Conservation (phyloP, 1,140 invertebrate species). For the Drosophila orosa region DNA sequence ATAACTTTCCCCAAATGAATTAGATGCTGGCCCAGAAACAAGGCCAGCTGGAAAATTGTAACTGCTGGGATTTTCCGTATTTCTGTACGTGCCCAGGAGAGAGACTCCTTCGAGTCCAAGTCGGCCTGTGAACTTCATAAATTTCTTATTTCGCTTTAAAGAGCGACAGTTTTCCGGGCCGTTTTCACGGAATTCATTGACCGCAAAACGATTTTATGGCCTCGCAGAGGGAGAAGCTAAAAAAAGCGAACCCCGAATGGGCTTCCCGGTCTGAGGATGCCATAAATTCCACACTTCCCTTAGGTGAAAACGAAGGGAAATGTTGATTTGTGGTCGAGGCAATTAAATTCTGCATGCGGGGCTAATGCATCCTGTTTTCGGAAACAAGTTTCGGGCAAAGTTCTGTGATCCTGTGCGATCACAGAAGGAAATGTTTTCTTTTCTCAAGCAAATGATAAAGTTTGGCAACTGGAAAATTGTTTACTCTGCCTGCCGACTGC, state of each 20-base stretch:
- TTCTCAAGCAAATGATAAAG: conserved; percentile 49
- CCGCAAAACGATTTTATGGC: conserved; percentile 54
- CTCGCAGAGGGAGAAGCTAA: neutral
- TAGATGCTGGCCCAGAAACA: conserved; percentile 39
- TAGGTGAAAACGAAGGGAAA: conserved; percentile 2
- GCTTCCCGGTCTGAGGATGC: neutral
- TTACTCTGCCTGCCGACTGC: conserved; percentile 27
- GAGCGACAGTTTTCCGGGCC: conserved; percentile 33
- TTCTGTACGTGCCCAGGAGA: conserved; percentile 41
- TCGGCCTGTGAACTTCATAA: conserved; percentile 36
- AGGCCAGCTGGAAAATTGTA: conserved; percentile 48
- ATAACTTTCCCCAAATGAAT: conserved; percentile 55
- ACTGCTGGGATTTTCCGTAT: conserved; percentile 12
- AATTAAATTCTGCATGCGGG: conserved; percentile 44
- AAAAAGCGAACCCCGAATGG: neutral
- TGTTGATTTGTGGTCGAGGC: conserved; percentile 45
- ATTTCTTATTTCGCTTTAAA: conserved; percentile 50
- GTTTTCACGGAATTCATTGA: conserved; percentile 42
- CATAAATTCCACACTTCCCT: conserved; percentile 33
- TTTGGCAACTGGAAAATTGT: conserved; percentile 50
- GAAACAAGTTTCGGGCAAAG: conserved; percentile 27
- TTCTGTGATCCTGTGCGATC: conserved; percentile 32
- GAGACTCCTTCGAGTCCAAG: neutral
- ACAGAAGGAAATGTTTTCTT: conserved; percentile 38
- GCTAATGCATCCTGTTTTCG: conserved; percentile 53